These are phyloP conservation scores for Carposina sasakii DNA, from an alignment of 1,140 invertebrate species.

Conservation along the genomic window DNA sequence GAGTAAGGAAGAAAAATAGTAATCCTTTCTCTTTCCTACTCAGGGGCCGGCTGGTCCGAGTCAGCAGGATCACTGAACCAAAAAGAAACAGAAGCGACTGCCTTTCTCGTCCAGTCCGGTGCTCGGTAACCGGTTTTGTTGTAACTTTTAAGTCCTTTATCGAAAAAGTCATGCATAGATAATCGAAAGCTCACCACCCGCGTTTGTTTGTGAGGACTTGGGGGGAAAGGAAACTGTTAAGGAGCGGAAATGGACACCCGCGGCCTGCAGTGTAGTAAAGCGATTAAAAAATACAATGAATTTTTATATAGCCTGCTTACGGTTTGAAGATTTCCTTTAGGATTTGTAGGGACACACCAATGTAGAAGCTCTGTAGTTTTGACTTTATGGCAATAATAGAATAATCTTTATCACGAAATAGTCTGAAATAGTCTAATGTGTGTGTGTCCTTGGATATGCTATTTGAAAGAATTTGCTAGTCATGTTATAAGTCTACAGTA, in stretches of 20 bases:
- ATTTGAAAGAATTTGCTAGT: too few relatives aligned
- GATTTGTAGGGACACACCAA: too few relatives aligned
- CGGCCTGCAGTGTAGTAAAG: too few relatives aligned
- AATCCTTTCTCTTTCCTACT: conserved; percentile 34
- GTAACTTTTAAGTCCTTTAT: conserved; percentile 48
- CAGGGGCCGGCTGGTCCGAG: conserved; percentile 25
- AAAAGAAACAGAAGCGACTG: conserved; percentile 63
- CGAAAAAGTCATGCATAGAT: conserved; percentile 59
- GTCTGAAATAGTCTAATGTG: too few relatives aligned
- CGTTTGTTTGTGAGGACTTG: background rate
- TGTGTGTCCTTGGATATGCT: too few relatives aligned
- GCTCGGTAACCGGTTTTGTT: conserved; percentile 55
- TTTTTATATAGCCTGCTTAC: too few relatives aligned
- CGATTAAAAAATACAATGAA: conserved; percentile 37
- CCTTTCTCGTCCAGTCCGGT: conserved; percentile 50
- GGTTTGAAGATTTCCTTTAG: too few relatives aligned
- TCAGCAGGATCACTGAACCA: conserved; percentile 52
- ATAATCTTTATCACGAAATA: too few relatives aligned
- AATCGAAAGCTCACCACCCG: conserved; percentile 24
- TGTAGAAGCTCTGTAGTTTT: too few relatives aligned
- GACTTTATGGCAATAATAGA: too few relatives aligned
- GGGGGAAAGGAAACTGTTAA: conserved; percentile 56
- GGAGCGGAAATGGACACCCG: conserved; percentile 56
- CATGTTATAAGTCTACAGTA: too few relatives aligned
- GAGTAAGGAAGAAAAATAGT: conserved; percentile 24